Base-by-base conservation (phyloP, 2,113 vertebrate genomes). In the Malaclemys terrapin region DNA sequence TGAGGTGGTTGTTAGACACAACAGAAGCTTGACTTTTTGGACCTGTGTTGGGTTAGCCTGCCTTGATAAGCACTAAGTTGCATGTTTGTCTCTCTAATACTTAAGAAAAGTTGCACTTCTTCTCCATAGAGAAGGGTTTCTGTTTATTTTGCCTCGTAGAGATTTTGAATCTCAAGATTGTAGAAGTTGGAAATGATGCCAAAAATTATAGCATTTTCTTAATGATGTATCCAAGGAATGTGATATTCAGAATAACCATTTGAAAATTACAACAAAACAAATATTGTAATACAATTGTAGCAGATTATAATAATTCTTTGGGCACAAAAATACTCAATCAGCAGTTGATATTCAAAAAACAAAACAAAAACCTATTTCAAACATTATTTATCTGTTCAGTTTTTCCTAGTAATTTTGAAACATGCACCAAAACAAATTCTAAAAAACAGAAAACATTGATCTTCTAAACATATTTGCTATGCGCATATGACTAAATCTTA, bases 241-340 rank as follows among this genome's bases (percentile, higher is more conserved):
- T 96, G 86, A 59, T 1, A 95, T 76, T 91, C 87, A 91, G 80
- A 14, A 45, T 14, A 42, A 94, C 24, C 65, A 97, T 94, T 92
- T 94, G 93, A 94, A 95, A 96, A 84, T 94, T 89, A 22, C 20
- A 96, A 82, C 45, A 93, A 94, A 97, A 87, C 52, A 94, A 93
- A 93, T 6, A 93, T 90, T 94, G 89, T 85, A 80, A 80, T 49
- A 76, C 27, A 90, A 84, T 35, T 76, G 17, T 38, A 56, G 76
- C 4, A 81, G 53, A 50, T 83, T 80, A 87, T 0, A 91, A 54
- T n/a, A 93, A 93, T 78, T 93, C 29, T 90, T 6, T 10, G 14
- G 35, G 10, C 29, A 93, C 52, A 93, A 92, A 72, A n/a, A 95
- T 75, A 29, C 8, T 89, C 31, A 91, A 45, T 57, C 87, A 27